phyloP scores from a whole-genome alignment of 2,888 invertebrate species.

The Lasioglossum leucozonium region DNA sequence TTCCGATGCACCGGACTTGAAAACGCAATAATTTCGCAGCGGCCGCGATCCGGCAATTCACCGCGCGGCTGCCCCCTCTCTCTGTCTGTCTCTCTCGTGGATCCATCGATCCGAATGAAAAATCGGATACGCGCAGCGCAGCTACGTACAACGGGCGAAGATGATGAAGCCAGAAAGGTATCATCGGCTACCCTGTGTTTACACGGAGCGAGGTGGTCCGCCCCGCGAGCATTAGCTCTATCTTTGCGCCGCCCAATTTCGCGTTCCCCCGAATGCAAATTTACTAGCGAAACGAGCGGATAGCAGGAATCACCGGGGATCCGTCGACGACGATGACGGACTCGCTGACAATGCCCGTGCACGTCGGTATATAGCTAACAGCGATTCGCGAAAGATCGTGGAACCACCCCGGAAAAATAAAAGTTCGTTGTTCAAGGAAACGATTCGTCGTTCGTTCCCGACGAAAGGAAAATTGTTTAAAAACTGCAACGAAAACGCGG shows the following conservation, averaged over 20 bases:
- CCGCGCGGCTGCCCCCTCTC: not conserved
- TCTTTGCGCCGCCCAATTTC: slow-evolving; percentile 77
- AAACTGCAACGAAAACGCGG: slow-evolving; percentile 19
- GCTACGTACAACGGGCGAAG: slow-evolving; percentile 54
- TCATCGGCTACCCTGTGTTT: slow-evolving; percentile 81
- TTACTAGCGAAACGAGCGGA: slow-evolving; percentile 79
- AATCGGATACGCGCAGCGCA: slow-evolving; percentile 55
- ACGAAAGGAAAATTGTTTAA: too few relatives aligned
- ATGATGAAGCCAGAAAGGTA: slow-evolving; percentile 77
- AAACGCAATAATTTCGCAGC: slow-evolving; percentile 32
- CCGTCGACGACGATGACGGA: slow-evolving; percentile 47
- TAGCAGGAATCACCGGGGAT: slow-evolving; percentile 73
- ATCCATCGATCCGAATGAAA: slow-evolving; percentile 65
- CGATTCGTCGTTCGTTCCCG: too few relatives aligned
- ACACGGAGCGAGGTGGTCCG: slow-evolving; percentile 72
- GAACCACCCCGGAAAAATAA: too few relatives aligned
- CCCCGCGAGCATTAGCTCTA: slow-evolving; percentile 77
- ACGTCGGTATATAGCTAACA: too few relatives aligned
- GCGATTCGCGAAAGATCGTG: too few relatives aligned
- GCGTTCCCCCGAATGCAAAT: slow-evolving; percentile 79
- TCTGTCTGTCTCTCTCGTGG: not conserved
- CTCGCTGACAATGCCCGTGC: slow-evolving; percentile 61
- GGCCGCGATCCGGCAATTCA: slow-evolving; percentile 39
- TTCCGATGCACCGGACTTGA: slow-evolving; percentile 6
- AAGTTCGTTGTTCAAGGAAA: too few relatives aligned